Percentiles rank a stretch among this genome's conserved stretches.
Evolutionary conservation across 2,797 vertebrate species (phyloP).

Genomic region (Acestrorhynchus altus): DNA sequence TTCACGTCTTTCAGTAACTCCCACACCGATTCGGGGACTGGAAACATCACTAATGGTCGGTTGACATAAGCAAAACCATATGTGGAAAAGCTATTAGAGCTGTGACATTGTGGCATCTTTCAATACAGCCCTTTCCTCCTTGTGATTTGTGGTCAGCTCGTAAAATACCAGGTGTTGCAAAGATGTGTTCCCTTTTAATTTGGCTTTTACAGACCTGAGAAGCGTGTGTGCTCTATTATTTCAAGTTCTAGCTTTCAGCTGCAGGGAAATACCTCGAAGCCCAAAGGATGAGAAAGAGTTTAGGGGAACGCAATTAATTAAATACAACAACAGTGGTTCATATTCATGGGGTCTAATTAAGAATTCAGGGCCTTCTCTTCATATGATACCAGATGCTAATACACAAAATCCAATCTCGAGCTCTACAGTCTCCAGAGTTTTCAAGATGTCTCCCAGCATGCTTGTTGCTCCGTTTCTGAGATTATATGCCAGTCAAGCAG

Average conservation of each 20-base stretch:
- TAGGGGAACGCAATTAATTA: constrained; percentile 16
- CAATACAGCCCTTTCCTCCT: constrained; percentile 7
- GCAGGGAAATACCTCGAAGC: constrained; percentile 7
- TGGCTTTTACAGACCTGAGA: constrained; percentile 30
- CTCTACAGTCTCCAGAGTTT: constrained; percentile 24
- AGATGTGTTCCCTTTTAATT: constrained; percentile 27
- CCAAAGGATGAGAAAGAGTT: not conserved
- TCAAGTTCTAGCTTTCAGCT: constrained; percentile 5
- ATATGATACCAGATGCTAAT: constrained; percentile 19
- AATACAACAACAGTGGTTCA: constrained; percentile 21
- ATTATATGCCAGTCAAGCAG: constrained; percentile 59
- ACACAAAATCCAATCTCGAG: constrained; percentile 7
- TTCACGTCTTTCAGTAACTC: constrained; percentile 14
- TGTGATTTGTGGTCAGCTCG: constrained; percentile 26
- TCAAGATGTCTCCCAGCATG: constrained; percentile 47
- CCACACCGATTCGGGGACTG: constrained; percentile 33
- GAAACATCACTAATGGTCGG: constrained; percentile 32
- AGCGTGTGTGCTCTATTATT: constrained; percentile 24
- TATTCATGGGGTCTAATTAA: constrained; percentile 15
- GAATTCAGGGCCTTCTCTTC: not conserved
- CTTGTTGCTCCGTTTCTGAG: constrained; percentile 53
- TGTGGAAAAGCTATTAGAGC: constrained; percentile 52
- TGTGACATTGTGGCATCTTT: constrained; percentile 46
- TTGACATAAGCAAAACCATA: constrained; percentile 53
- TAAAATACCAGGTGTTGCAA: constrained; percentile 20